These are phyloP conservation scores for Limnephilus rhombicus DNA, from an alignment of 2,888 invertebrate genomes.

Conservation along the genomic window DNA sequence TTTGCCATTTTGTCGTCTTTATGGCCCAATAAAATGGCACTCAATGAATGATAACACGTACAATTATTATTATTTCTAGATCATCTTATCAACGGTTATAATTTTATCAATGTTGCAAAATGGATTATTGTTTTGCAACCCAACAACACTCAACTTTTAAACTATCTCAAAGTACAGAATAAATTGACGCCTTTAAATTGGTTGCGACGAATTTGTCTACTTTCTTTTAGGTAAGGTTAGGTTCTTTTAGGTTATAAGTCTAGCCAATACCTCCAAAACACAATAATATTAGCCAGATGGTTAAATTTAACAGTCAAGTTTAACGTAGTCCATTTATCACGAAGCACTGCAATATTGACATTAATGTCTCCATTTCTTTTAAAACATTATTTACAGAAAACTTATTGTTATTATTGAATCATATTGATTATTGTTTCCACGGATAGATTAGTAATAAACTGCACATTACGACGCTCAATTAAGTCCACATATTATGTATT, in stretches of 20 bases:
- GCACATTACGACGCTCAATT: not conserved
- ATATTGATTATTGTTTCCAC: not conserved
- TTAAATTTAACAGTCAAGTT: not conserved
- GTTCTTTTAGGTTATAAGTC: not conserved
- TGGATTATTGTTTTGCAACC: not conserved
- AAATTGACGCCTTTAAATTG: not conserved
- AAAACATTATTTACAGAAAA: not conserved
- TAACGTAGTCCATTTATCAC: not conserved
- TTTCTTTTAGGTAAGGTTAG: not conserved
- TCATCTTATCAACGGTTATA: constrained; percentile 21
- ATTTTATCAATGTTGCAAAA: constrained; percentile 23
- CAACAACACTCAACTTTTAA: not conserved
- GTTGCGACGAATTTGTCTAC: not conserved
- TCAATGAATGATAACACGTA: constrained; percentile 14
- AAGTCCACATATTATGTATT: not conserved
- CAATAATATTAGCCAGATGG: not conserved
- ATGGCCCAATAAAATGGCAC: not conserved
- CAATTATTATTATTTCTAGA: not conserved
- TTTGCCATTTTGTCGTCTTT: constrained; percentile 71
- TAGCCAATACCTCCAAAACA: not conserved
- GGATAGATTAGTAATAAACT: not conserved
- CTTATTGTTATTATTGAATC: not conserved
- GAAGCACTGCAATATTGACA: not conserved
- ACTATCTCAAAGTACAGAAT: not conserved
- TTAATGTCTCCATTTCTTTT: not conserved